Evolutionary conservation across 2,888 invertebrate genomes (phyloP).

Genomic region (Leistus spinibarbis): DNA sequence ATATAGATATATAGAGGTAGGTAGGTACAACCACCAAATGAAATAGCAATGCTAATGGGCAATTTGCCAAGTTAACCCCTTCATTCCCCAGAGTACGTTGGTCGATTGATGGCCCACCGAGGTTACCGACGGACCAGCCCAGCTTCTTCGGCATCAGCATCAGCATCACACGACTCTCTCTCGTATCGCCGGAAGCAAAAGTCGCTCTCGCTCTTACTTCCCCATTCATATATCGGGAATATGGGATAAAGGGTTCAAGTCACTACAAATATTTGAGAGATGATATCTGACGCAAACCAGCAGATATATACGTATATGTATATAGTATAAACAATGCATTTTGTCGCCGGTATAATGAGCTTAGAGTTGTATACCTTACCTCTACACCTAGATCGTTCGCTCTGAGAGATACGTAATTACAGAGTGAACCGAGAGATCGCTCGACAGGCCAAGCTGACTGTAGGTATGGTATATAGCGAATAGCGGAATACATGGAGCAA

Average conservation of each 20-base stretch:
- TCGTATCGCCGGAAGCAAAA: not conserved
- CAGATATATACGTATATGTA: not conserved
- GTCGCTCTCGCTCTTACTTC: not conserved
- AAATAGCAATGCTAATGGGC: conserved; percentile 41
- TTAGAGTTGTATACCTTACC: not conserved
- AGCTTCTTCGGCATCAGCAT: not conserved
- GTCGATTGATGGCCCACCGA: conserved; percentile 31
- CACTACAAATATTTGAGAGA: not conserved
- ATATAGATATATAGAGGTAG: conserved; percentile 36
- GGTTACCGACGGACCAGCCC: conserved; percentile 3
- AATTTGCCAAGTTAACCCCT: conserved; percentile 38
- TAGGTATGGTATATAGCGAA: not conserved
- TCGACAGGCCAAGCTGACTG: not conserved
- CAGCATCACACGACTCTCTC: conserved; percentile 1
- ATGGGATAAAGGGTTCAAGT: not conserved
- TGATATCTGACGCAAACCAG: not conserved
- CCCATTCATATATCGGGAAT: not conserved
- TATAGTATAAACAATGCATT: not conserved
- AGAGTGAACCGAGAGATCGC: conserved; percentile 1
- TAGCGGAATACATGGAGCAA: conserved; percentile 22
- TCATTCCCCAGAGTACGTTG: conserved; percentile 20
- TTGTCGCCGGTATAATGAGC: not conserved
- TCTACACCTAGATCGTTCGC: conserved; percentile 9
- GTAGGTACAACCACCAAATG: conserved; percentile 17
- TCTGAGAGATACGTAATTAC: conserved; percentile 22